Evolutionary conservation across 2,888 invertebrate genomes (phyloP), one percentile per base, ranked within the genome.

Genomic region (Drosophila parthenogenetica): DNA sequence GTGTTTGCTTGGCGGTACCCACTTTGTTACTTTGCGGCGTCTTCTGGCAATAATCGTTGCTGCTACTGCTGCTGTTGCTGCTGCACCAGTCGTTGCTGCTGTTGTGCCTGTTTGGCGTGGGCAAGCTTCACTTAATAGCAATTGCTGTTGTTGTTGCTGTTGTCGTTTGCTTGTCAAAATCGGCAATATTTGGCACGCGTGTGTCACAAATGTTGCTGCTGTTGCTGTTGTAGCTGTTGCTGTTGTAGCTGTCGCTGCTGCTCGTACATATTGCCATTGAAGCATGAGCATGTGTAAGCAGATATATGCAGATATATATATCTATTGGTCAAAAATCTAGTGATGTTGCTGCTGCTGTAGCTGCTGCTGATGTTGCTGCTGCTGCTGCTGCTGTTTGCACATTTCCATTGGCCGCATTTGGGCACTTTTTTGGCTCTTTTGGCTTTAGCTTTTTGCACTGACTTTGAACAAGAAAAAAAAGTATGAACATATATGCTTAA

Each of bases 191-290:
- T 86, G 87, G 81, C 87, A 86, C 77, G 83, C 87, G 73, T 53
- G 87, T 76, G 83, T 81, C 80, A 85, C 80, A 66, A 58, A 77
- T 84, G 71, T 65, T 81, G 81, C 62, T 76, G 77, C 39, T 74
- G 62, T 10, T 48, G 64, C 2, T 57, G 73, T 53, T 67, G 64
- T 53, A 64, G 57, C 17, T 59, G 69, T 50, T 49, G 71, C 65
- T 73, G 81, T 65, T 72, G 75, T 40, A 62, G 81, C 51, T 79
- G 73, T 64, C 16, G 69, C 73, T 74, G 87, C 79, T 84, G 69
- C 80, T 73, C 69, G 84, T 67, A 71, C 89, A 88, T 83, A 82
- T 79, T 86, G 81, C 81, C 88, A 82, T 85, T 85, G 75, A 85
- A 85, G 82, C 82, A 74, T 68, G 64, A 70, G 86, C 79, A 72